Evolutionary conservation across 1,140 invertebrate genomes (phyloP), one percentile per base, ranked within the genome.

Genomic region (Drosophila insularis): DNA sequence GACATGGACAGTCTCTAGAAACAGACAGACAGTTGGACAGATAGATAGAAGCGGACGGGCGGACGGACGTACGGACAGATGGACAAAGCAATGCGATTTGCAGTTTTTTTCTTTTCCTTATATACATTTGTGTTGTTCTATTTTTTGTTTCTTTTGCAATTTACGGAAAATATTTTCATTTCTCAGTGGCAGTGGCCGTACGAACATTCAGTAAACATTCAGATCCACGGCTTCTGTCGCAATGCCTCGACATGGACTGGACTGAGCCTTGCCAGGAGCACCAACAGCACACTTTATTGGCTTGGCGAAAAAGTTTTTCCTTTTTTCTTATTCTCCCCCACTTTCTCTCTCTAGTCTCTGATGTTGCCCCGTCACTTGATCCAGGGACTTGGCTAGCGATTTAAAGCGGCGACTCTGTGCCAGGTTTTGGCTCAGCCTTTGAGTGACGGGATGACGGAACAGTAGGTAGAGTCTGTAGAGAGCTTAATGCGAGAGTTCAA

Each of bases 151-250:
- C 65, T 56, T 50, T 50, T 50, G 68, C 23, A 72, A 72, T 70
- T 67, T 62, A 65, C 43, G 71, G 80, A 75, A 85, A 86, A 72
- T 79, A 87, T 86, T 86, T 87, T 86, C 76, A 81, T 79, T 87
- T 73, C 68, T 65, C 60, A 35, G 5, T 5, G 60, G 40, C 40
- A 50, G 17, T 50, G 43, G 43, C 43, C 17, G 10, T 21, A 50
- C 43, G 43, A 60, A 43, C 50, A 37, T 37, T 37, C 35, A 35
- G 55, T 35, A 56, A 58, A 60, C 69, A 58, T 68, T 39, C 55
- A 70, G 73, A 61, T 60, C 37, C 43, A 50, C n/a, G 23, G 21
- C 62, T 61, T 54, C 55, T 39, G 14, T 46, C 53, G 43, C 43
- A 21, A 8, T 50, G 43, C 17, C 37, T 59, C 19, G 23, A 17